Evolutionary conservation across 2,113 vertebrate genomes (phyloP).

Genomic region (Papio anubis): DNA sequence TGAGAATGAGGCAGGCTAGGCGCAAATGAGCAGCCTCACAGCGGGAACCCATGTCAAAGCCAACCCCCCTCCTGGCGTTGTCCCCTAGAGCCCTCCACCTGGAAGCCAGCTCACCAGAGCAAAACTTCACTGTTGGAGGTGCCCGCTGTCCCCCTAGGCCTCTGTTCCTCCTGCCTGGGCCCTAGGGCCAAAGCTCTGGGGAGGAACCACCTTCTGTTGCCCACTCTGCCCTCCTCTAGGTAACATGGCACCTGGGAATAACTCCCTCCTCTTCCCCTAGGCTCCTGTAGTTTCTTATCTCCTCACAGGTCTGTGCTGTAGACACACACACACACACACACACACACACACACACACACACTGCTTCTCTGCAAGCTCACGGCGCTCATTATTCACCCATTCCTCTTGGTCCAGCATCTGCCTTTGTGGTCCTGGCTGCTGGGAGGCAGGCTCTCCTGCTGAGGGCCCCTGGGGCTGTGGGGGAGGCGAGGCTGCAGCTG

Average conservation of each 20-base stretch:
- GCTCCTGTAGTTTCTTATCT: background rate
- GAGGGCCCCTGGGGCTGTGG: background rate
- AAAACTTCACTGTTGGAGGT: background rate
- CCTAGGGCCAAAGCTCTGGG: background rate
- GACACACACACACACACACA: background rate
- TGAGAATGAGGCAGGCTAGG: conserved; percentile 66
- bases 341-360: too few relatives aligned
- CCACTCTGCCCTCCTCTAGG: background rate
- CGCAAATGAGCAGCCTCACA: conserved; percentile 54
- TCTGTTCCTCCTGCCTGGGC: background rate
- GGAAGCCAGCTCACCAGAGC: background rate
- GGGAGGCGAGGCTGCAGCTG: background rate
- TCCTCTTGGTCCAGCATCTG: background rate
- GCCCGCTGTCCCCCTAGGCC: background rate
- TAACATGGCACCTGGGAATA: background rate
- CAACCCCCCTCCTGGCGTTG: background rate
- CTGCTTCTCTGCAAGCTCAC: background rate
- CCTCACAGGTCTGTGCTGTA: background rate
- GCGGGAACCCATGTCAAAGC: background rate
- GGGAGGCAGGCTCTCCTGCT: background rate
- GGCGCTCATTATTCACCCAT: background rate
- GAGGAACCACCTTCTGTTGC: background rate
- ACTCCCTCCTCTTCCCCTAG: background rate
- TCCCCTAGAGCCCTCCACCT: background rate
- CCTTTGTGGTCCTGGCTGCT: conserved; percentile 10